A percentile compares a stretch with the other conserved stretches of the same genome.
These are phyloP conservation scores for Acanthococcus lagerstroemiae DNA, from an alignment of 2,888 invertebrate genomes.

Conservation along the genomic window DNA sequence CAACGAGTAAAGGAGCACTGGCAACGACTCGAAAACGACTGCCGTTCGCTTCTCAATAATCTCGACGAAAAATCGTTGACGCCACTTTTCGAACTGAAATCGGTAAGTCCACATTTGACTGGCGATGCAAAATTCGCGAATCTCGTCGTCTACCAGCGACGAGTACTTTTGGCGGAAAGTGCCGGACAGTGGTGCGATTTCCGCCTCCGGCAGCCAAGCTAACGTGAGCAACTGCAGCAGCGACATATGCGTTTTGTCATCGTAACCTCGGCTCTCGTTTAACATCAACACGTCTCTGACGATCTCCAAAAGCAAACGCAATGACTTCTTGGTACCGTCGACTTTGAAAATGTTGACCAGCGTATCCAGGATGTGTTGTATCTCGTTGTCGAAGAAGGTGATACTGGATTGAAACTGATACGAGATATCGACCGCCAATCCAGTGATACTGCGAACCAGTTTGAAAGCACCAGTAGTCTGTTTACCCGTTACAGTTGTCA, in stretches of 20 bases:
- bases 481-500: not conserved
- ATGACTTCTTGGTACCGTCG: not conserved
- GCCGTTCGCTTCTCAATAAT: not conserved
- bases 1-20: not conserved
- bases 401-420: not conserved
- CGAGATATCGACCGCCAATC: not conserved
- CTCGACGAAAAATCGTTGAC: not conserved
- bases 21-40: not conserved
- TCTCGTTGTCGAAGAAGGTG: not conserved
- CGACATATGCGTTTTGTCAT: not conserved
- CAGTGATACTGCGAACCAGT: not conserved
- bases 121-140: not conserved
- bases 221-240: not conserved
- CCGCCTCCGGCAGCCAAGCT: not conserved
- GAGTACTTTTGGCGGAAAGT: not conserved
- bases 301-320: not conserved
- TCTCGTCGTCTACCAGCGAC: not conserved
- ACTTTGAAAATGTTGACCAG: not conserved
- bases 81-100: not conserved
- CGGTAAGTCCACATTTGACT: not conserved
- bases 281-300: conserved; percentile 5
- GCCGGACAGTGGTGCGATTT: not conserved
- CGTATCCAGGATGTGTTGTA: not conserved
- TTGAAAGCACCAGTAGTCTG: not conserved
- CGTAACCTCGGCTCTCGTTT: not conserved